Evolutionary conservation across 2,113 vertebrate genomes (phyloP), one percentile per base, ranked within the genome.

Genomic region (Fregetta grallaria): DNA sequence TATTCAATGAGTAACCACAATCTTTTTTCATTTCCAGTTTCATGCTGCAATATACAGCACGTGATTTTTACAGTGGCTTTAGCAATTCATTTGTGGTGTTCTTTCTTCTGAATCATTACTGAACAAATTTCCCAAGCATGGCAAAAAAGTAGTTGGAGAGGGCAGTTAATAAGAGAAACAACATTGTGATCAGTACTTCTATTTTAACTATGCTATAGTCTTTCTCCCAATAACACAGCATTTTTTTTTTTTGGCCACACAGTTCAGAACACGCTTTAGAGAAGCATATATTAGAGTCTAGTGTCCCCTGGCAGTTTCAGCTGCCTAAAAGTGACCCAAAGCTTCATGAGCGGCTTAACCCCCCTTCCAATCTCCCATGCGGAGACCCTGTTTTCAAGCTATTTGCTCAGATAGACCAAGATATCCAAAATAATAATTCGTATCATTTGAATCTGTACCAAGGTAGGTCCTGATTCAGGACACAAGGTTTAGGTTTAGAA

Each of bases 1-100:
- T 92, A 95, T 77, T 96, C 95, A 97, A 83, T 96, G 89, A 92
- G 75, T 44, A 94, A 74, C 89, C 87, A 88, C 86, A 76, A 14
- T 77, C 50, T 77, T 92, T 52, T 88, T 75, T 59, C 71, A 73
- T 88, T 95, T 78, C 77, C 74, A 87, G 89, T 86, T 95, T 67
- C 63, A 40, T 52, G 59, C 87, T 88, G 50, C 47, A 91, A 16
- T 90, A 63, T 70, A 65, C 44, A 85, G 91, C 58, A 75, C 52
- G 32, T 89, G 52, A 92, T 79, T 94, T 94, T 89, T 94, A 76
- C n/a, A 59, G 73, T 44, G 47, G 84, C 55, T 73, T 85, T 83
- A 66, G 81, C 84, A 95, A 96, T 94, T 96, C 50, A 95, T 96
- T 93, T 91, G 80, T 36, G 58, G 80, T 66, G 50, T 70, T 92